phyloP scores from a whole-genome alignment of 1,140 invertebrate species.

The Ooceraea biroi region DNA sequence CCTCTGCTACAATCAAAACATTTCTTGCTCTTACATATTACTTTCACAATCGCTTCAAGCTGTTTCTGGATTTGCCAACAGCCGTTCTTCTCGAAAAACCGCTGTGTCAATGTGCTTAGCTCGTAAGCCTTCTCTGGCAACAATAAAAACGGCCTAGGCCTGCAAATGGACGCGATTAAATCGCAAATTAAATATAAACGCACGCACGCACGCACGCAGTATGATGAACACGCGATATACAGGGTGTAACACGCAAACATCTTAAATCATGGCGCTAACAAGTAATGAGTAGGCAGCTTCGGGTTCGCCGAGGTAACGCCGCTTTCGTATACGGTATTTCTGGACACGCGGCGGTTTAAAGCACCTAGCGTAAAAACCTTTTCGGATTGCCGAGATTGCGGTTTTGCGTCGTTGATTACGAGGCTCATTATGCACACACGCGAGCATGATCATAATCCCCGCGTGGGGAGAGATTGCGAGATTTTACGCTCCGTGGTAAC shows the following conservation, averaged over 20 bases:
- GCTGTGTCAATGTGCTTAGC: not conserved
- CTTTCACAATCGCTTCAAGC: not conserved
- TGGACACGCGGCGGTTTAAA: too few relatives aligned
- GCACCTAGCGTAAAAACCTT: not conserved
- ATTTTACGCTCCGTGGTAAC: conserved; percentile 42
- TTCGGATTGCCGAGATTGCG: conserved; percentile 35
- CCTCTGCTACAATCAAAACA: not conserved
- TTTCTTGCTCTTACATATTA: not conserved
- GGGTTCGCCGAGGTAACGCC: too few relatives aligned
- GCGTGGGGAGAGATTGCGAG: conserved; percentile 31
- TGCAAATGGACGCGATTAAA: too few relatives aligned
- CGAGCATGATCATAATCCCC: conserved; percentile 40
- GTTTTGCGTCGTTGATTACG: conserved; percentile 51
- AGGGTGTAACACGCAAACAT: too few relatives aligned
- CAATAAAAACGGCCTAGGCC: not conserved
- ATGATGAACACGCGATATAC: too few relatives aligned
- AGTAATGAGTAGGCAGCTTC: too few relatives aligned
- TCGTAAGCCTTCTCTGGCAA: not conserved
- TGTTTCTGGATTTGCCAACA: not conserved
- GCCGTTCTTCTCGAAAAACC: not conserved
- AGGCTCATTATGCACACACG: conserved; percentile 45
- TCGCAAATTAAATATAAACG: too few relatives aligned
- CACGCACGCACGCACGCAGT: too few relatives aligned
- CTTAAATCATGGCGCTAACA: too few relatives aligned
- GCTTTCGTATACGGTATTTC: too few relatives aligned